A percentile compares a stretch with the other conserved stretches of the same genome.
These are phyloP conservation scores for Rhinolophus sinicus DNA, from an alignment of 2,113 vertebrate species.

Conservation along the genomic window DNA sequence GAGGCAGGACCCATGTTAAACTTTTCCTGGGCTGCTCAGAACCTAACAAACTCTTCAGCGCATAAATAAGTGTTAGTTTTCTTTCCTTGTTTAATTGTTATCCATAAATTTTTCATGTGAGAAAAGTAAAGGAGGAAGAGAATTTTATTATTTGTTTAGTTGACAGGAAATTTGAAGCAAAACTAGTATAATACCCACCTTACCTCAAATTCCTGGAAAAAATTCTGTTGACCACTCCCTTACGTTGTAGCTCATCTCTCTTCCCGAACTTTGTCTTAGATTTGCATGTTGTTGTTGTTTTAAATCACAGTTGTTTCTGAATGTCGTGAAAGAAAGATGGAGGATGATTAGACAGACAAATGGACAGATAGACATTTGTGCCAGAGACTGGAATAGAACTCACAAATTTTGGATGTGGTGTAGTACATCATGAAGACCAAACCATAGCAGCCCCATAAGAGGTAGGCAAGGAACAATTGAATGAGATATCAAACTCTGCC, in stretches of 20 bases:
- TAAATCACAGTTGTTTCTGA: background rate
- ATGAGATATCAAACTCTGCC: background rate
- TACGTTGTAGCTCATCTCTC: background rate
- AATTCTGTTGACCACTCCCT: background rate
- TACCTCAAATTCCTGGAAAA: background rate
- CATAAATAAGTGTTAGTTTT: background rate
- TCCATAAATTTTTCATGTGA: background rate
- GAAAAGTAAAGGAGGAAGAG: background rate
- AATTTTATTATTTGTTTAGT: constrained; percentile 4
- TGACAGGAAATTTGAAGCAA: background rate
- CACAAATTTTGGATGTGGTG: background rate
- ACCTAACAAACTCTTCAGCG: background rate
- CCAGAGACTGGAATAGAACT: background rate
- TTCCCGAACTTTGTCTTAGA: background rate
- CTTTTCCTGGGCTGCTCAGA: background rate
- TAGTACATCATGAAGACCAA: background rate
- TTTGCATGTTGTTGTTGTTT: background rate
- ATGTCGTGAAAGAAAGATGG: background rate
- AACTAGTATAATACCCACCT: background rate
- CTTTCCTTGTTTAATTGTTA: background rate
- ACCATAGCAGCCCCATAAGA: background rate
- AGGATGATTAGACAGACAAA: background rate
- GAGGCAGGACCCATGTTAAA: background rate
- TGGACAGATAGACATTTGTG: background rate
- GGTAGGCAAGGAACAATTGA: background rate